phyloP scores from a whole-genome alignment of 2,888 invertebrate species.

The Mamestra brassicae region DNA sequence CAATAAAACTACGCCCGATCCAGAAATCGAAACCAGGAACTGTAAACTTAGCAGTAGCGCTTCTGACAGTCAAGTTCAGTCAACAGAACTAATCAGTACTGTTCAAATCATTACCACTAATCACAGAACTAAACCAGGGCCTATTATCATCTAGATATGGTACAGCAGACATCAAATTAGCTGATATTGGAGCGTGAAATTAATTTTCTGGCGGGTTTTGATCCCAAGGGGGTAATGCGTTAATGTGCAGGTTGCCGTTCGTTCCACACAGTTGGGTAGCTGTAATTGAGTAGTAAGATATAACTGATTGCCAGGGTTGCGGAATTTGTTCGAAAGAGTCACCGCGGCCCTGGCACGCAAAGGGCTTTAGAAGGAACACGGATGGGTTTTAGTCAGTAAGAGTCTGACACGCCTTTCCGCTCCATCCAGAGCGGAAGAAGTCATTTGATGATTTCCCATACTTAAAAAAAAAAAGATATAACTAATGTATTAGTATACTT shows the following conservation, averaged over 20 bases:
- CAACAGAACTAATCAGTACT: not conserved
- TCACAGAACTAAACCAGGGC: conserved; percentile 16
- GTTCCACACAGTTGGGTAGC: conserved; percentile 17
- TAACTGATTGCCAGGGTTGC: no score
- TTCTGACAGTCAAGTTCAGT: not conserved
- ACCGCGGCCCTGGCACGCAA: no score
- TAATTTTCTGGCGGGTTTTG: conserved; percentile 41
- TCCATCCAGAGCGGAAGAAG: no score
- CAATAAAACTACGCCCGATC: no score
- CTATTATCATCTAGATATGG: conserved; percentile 10
- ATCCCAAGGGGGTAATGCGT: conserved; percentile 32
- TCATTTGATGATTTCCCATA: no score
- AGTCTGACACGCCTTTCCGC: no score
- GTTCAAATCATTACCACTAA: conserved; percentile 10
- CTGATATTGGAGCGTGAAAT: conserved; percentile 49
- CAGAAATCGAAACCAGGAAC: not conserved
- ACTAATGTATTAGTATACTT: no score
- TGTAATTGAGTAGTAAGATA: conserved; percentile 12
- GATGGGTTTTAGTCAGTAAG: no score
- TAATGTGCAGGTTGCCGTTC: conserved; percentile 41
- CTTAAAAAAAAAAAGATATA: no score
- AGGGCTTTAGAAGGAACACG: no score
- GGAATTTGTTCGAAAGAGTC: no score
- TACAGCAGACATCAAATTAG: conserved; percentile 43
- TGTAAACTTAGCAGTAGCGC: not conserved